phyloP scores from a whole-genome alignment of 2,113 vertebrate genomes.

The Chlorodrepanis virens region DNA sequence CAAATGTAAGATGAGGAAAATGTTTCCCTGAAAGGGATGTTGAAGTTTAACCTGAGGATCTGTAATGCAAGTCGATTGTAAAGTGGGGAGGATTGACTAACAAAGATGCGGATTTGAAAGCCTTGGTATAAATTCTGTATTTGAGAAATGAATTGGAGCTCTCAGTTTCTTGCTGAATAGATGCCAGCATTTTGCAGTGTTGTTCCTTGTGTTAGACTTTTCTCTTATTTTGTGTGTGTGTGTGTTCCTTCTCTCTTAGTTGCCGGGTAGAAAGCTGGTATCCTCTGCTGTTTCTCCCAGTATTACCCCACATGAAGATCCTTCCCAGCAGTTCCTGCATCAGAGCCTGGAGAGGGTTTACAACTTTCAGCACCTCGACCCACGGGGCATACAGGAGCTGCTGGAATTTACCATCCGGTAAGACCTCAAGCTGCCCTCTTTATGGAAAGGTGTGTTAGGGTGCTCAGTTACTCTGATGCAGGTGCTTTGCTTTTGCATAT shows the following conservation, averaged over 20 bases:
- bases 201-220: neutral
- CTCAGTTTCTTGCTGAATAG: neutral
- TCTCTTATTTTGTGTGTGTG: accelerated
- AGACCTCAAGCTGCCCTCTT: neutral
- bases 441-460: accelerated
- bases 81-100: neutral
- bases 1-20: neutral
- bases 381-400: constrained; percentile 87
- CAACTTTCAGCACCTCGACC: constrained; percentile 88
- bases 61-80: neutral
- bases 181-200: accelerated
- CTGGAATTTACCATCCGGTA: constrained; percentile 93
- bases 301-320: constrained; percentile 80
- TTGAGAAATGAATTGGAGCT: neutral
- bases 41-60: neutral
- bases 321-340: constrained; percentile 91
- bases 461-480: neutral
- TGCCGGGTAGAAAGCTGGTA: constrained; percentile 87
- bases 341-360: constrained; percentile 90
- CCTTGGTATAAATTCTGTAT: neutral
- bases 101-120: neutral
- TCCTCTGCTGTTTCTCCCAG: constrained; percentile 74
- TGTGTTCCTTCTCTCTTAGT: constrained; percentile 60
- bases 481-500: neutral
- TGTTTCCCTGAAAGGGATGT: neutral